These are phyloP conservation scores for Chaetodon trifascialis DNA, from an alignment of 2,113 vertebrate genomes.

Conservation along the genomic window DNA sequence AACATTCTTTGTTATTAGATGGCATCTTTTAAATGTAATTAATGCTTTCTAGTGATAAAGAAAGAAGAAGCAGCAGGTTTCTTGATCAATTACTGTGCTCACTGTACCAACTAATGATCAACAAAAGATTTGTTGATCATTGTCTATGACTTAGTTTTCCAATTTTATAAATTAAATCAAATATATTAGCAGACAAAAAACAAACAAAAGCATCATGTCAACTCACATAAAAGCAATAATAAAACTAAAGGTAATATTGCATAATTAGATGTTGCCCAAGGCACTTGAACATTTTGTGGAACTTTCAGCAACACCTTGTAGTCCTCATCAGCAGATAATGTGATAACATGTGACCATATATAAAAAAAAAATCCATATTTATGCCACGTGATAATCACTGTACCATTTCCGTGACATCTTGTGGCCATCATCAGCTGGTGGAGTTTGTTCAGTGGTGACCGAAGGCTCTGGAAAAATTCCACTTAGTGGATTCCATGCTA, in stretches of 20 bases:
- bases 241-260: not conserved
- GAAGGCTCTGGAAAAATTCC: too few species aligned
- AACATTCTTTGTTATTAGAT: conserved; percentile 2
- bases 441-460: too few species aligned
- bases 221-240: not conserved
- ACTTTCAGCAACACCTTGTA: not conserved
- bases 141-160: not conserved
- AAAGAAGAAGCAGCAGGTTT: not conserved
- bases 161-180: not conserved
- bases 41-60: not conserved
- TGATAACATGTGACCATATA: not conserved
- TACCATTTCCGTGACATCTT: not conserved
- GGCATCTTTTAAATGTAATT: not conserved
- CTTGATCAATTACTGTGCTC: not conserved
- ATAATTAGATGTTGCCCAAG: not conserved
- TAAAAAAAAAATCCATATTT: not conserved
- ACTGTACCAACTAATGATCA: not conserved
- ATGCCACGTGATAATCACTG: not conserved
- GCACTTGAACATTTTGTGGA: not conserved
- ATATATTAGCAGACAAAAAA: not conserved
- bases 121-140: not conserved
- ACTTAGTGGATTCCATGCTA: too few species aligned
- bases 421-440: not conserved
- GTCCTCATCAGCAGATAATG: not conserved
- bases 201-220: not conserved